A percentile compares a stretch with the other conserved stretches of the same genome.
Evolutionary conservation across 2,888 invertebrate genomes (phyloP).

Genomic region (Drosophila borealis): DNA sequence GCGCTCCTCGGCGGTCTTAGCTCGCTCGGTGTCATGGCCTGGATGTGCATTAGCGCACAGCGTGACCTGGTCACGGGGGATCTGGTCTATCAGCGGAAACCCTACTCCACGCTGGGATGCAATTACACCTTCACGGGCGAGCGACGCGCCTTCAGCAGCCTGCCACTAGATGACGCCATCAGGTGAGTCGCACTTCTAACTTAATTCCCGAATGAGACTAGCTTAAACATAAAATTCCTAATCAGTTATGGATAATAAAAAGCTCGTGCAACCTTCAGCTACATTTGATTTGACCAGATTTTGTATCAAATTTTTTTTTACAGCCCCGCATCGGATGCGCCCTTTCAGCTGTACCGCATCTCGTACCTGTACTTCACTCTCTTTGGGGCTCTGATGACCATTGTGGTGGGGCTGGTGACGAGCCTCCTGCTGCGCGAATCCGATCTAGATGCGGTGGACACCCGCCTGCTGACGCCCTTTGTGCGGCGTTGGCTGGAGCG

Average conservation of each 20-base stretch:
- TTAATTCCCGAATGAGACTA: too few species aligned
- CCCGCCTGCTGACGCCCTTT: constrained; percentile 89
- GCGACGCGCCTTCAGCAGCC: constrained; percentile 76
- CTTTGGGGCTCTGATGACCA: constrained; percentile 87
- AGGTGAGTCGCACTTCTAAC: constrained; percentile 35
- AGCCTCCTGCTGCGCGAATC: constrained; percentile 86
- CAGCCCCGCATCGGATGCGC: constrained; percentile 69
- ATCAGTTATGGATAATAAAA: too few species aligned
- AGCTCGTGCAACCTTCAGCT: too few species aligned
- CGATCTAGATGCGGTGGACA: constrained; percentile 86
- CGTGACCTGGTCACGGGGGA: constrained; percentile 86
- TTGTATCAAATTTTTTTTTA: not conserved
- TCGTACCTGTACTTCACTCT: constrained; percentile 93
- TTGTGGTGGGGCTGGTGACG: constrained; percentile 86
- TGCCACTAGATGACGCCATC: constrained; percentile 53
- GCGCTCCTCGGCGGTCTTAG: constrained; percentile 86
- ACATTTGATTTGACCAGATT: not conserved
- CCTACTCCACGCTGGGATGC: constrained; percentile 86
- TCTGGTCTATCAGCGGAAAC: constrained; percentile 85
- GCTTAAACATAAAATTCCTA: too few species aligned
- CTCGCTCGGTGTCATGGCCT: constrained; percentile 86
- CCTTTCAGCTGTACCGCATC: constrained; percentile 87
- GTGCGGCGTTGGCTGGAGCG: constrained; percentile 86
- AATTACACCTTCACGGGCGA: constrained; percentile 85
- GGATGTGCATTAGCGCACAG: constrained; percentile 86